Evolutionary conservation across 2,113 vertebrate species (phyloP).

Genomic region (Platycercus adscitus): DNA sequence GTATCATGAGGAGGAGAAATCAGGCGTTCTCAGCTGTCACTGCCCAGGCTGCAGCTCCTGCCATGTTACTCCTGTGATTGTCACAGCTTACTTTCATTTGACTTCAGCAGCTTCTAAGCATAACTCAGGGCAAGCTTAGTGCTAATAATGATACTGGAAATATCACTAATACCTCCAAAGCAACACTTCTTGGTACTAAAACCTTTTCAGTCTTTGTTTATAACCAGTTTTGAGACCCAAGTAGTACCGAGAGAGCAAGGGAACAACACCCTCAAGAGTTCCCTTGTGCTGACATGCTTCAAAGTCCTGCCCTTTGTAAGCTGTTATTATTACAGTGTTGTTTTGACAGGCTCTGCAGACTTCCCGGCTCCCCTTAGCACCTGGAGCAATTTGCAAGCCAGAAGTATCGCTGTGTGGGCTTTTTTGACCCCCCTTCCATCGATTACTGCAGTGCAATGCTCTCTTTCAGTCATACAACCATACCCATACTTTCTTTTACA

Average conservation of each 20-base stretch:
- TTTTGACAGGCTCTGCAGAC: conserved; percentile 28
- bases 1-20: not conserved
- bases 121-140: not conserved
- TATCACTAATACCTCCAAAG: not conserved
- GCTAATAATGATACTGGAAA: not conserved
- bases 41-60: not conserved
- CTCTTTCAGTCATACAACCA: conserved; percentile 42
- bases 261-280: not conserved
- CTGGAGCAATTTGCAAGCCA: conserved; percentile 58
- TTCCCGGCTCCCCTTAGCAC: conserved; percentile 45
- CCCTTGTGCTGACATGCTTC: conserved; percentile 19
- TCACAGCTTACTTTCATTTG: not conserved
- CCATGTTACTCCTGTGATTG: not conserved
- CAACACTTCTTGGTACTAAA: not conserved
- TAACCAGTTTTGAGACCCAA: not conserved
- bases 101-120: not conserved
- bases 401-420: not conserved
- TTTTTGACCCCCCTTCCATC: conserved; percentile 44
- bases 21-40: not conserved
- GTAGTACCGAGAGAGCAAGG: not conserved
- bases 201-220: not conserved
- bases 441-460: not conserved
- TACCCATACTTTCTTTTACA: conserved; percentile 15
- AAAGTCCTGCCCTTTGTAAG: conserved; percentile 17
- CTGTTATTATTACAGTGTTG: conserved; percentile 52